Base-by-base conservation (phyloP, 2,113 vertebrate species). In the Talpa occidentalis region DNA sequence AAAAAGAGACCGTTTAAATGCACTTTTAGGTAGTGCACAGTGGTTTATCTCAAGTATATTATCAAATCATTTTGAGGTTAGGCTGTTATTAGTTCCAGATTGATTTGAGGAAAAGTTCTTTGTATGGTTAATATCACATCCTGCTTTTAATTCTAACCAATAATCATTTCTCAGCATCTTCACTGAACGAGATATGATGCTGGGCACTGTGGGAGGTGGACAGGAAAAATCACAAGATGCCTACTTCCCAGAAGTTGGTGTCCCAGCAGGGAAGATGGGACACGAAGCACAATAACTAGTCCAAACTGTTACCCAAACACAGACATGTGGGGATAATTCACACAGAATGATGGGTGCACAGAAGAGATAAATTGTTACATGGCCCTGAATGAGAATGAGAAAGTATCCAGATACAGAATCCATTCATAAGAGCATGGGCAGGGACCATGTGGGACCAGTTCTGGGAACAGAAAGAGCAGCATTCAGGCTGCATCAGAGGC, bases 21-120 rank as follows among this genome's bases (percentile, higher is more conserved):
- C 8, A 76, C 32, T 74, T 90, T 69, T n/a, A 64, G 35, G 9
- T 79, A 44, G 10, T 84, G 2, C 2, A 1, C 37, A 54, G 12
- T 70, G n/a, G 10, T 12, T 92, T 90, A 90, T 91, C 35, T 97
- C 80, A 93, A 89, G 22, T 14, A 47, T 47, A 73, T 44, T 44
- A 69, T 35, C 73, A 82, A 77, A 44, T 88, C 3, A 54, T 88
- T 90, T 88, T 88, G 47, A 91, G 9, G 24, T 83, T 35, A 83
- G n/a, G 77, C 14, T 67, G 28, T 89, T 70, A 47, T 67, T 84
- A 88, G 15, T 72, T 80, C 22, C 30, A 72, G 16, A 42, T 80
- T 89, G 47, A 81, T 54, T 83, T 19, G 47, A 49, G 7, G 4
- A 69, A 66, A 76, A 90, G 37, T 7, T 74, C 15, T 89, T 74